Conservation (phyloP, 2,797 vertebrate genomes). For the Labeo calbasu region DNA sequence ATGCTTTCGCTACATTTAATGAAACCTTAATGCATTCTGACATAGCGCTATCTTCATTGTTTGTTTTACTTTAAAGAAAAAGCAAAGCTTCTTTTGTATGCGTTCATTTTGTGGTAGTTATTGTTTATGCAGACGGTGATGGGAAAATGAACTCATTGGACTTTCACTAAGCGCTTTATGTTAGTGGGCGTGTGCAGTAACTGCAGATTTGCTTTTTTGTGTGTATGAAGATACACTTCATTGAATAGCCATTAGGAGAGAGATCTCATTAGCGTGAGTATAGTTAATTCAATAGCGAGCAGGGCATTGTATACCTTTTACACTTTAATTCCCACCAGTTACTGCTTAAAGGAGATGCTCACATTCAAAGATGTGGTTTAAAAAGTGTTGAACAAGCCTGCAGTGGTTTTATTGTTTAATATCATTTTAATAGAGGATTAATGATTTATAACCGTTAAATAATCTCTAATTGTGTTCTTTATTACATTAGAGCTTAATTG, state of each 20-base stretch:
- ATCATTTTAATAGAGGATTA: conserved; percentile 27
- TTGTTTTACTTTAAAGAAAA: conserved; percentile 36
- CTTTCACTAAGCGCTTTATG: conserved; percentile 39
- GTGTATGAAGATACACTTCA: conserved; percentile 30
- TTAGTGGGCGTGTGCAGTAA: conserved; percentile 29
- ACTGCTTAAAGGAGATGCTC: conserved; percentile 27
- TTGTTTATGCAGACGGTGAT: conserved; percentile 30
- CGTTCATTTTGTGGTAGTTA: conserved; percentile 36
- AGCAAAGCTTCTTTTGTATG: conserved; percentile 25
- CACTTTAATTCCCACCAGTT: conserved; percentile 47
- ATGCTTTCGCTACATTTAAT: conserved; percentile 31
- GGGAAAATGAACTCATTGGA: conserved; percentile 41
- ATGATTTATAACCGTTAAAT: conserved; percentile 29
- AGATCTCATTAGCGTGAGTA: conserved; percentile 54
- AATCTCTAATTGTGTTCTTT: conserved; percentile 21
- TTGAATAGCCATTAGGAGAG: conserved; percentile 53
- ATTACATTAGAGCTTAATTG: neutral
- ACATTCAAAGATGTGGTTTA: conserved; percentile 55
- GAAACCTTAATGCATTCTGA: conserved; percentile 42
- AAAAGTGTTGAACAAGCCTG: conserved; percentile 61
- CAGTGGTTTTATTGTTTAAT: conserved; percentile 54
- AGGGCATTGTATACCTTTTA: conserved; percentile 42
- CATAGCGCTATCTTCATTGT: neutral
- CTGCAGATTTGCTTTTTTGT: conserved; percentile 10
- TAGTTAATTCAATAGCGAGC: conserved; percentile 47